Percentiles rank a stretch among this genome's conserved stretches.
phyloP scores from a whole-genome alignment of 53 echinoderm and acorn worm genomes.

The Temnopleurus reevesii region DNA sequence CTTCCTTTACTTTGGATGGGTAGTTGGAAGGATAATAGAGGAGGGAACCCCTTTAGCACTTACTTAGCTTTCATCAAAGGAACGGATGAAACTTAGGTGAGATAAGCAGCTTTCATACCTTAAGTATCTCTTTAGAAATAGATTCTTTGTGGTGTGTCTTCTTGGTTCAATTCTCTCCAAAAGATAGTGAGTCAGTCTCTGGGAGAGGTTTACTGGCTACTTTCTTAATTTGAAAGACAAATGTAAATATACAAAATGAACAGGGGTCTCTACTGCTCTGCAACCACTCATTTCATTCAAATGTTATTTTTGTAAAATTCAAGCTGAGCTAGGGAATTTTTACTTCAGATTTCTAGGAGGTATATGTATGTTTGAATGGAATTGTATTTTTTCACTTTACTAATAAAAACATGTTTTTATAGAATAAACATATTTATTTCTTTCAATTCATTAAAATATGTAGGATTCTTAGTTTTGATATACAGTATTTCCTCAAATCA shows the following conservation, averaged over 20 bases:
- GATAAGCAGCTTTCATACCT: constrained; percentile 36
- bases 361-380: too few relatives aligned
- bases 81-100: constrained; percentile 9
- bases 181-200: background rate
- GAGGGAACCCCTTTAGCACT: background rate
- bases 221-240: background rate
- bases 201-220: background rate
- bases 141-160: background rate
- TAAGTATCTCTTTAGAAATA: constrained; percentile 17
- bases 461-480: too few relatives aligned
- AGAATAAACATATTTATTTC: too few relatives aligned
- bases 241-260: background rate
- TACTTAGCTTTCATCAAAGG: background rate
- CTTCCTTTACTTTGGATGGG: background rate
- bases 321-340: too few relatives aligned
- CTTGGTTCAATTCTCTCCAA: background rate
- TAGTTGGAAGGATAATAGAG: background rate
- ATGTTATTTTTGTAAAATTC: too few relatives aligned
- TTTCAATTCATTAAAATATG: too few relatives aligned
- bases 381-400: too few relatives aligned
- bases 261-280: too few relatives aligned
- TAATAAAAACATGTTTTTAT: too few relatives aligned
- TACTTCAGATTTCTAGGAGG: too few relatives aligned
- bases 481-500: constrained; percentile 45
- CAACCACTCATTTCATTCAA: too few relatives aligned